Evolutionary conservation across 1,140 invertebrate species (phyloP), one percentile per base, ranked within the genome.

Genomic region (Elysia chlorotica): DNA sequence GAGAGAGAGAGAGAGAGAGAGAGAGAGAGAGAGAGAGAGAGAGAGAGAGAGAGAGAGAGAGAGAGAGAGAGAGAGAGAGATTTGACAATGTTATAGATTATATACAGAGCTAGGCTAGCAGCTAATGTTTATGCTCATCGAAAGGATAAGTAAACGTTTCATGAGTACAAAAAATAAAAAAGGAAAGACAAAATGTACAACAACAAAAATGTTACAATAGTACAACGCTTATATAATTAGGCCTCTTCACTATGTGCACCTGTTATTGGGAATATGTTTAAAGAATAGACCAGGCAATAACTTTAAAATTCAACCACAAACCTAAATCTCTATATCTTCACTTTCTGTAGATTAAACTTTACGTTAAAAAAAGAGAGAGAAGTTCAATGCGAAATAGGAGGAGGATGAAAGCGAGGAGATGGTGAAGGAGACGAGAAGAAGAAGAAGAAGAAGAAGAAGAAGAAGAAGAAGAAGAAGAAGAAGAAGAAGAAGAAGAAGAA

Each of bases 31-130:
- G 53, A 70, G 57, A 74, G 54, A 70, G 54, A 70, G 54, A 70
- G 28, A 70, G 54, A 70, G 54, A 70, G 54, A 70, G 53, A 59
- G 68, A 70, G 53, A 70, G 68, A 59, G 68, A 70, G 68, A 70
- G 53, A 59, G 68, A 61, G 54, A 71, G 54, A 33, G 53, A 31
- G 73, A 41, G 37, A 57, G 56, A 41, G 57, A 70, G 67, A 62
- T 57, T 41, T 56, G 41, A 69, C 4, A 69, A 23, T 2, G 66
- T 35, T 37, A 37, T 28, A 56, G 57, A 57, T n/a, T 19, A 33
- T 21, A 70, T 23, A 70, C 19, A 62, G 30, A 57, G 65, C 56
- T 19, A 41, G 36, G 38, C 25, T 41, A 25, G 63, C 6, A 71
- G 73, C n/a, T n/a, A n/a, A n/a, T n/a, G n/a, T n/a, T n/a, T n/a